A percentile compares a stretch with the other conserved stretches of the same genome.
These are phyloP conservation scores for Galago senegalensis DNA, from an alignment of 2,797 vertebrate genomes.

Conservation along the genomic window DNA sequence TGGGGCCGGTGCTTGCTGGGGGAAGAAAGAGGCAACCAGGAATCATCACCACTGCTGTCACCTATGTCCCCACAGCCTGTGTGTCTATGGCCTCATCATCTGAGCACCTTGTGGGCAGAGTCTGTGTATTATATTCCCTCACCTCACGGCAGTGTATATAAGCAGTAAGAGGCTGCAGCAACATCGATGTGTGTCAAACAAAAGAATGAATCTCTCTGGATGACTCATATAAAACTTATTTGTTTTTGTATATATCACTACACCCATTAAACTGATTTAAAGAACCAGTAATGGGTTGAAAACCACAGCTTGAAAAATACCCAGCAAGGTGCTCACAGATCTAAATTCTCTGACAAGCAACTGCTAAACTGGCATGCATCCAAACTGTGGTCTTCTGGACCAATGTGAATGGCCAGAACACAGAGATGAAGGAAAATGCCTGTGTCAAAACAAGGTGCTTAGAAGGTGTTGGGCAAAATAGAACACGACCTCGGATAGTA, in stretches of 20 bases:
- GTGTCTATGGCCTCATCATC: neutral
- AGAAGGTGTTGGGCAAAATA: neutral
- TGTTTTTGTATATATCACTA: neutral
- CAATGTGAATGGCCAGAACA: neutral
- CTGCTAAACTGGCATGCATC: neutral
- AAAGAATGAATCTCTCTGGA: neutral
- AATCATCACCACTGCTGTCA: neutral
- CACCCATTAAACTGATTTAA: neutral
- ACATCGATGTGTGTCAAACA: neutral
- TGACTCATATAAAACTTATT: neutral
- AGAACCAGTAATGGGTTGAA: neutral
- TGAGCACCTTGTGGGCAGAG: neutral
- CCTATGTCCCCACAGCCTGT: neutral
- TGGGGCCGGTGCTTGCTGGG: accelerated
- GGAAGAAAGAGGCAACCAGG: neutral
- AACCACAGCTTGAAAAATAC: constrained; percentile 49
- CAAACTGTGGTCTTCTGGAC: neutral
- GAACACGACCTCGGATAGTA: neutral
- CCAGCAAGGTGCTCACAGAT: neutral
- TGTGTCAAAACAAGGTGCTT: neutral
- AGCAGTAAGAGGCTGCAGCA: neutral
- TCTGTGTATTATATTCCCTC: neutral
- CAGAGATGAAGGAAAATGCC: neutral
- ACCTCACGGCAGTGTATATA: neutral
- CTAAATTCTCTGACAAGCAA: constrained; percentile 17